Percentiles rank a stretch among this genome's conserved stretches.
These are phyloP conservation scores for Teleogryllus occipitalis DNA, from an alignment of 1,140 invertebrate genomes.

Conservation along the genomic window DNA sequence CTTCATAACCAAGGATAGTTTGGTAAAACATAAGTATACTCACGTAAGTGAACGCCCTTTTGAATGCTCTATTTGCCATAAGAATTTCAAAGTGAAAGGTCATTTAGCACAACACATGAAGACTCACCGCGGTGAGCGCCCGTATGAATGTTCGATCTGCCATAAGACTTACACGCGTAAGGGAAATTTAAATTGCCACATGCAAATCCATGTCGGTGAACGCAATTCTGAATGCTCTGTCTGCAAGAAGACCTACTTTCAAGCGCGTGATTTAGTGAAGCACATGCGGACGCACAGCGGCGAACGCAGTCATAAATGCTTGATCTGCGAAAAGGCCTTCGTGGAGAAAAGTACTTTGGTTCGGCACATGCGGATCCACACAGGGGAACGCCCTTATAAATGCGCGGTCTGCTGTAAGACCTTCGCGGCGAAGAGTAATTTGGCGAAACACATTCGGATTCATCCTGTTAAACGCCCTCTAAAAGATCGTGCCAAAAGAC, in stretches of 20 bases:
- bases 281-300: not conserved
- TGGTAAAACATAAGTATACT: too few relatives aligned
- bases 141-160: not conserved
- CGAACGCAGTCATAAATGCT: not conserved
- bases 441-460: not conserved
- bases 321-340: not conserved
- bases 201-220: too few relatives aligned
- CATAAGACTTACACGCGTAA: too few relatives aligned
- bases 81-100: not conserved
- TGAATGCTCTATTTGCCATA: slow-evolving; percentile 6
- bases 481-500: too few relatives aligned
- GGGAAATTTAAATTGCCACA: too few relatives aligned
- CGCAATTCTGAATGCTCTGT: too few relatives aligned
- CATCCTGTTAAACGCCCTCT: too few relatives aligned
- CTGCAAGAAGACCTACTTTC: not conserved
- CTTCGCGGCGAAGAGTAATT: not conserved
- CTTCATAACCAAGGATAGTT: too few relatives aligned
- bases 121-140: not conserved
- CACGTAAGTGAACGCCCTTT: too few relatives aligned
- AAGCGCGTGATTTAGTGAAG: not conserved
- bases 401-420: not conserved
- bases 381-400: not conserved
- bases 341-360: not conserved
- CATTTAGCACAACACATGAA: not conserved
- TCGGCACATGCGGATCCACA: slow-evolving; percentile 2